phyloP scores from a whole-genome alignment of 2,888 invertebrate genomes.

The Orchesella flavescens region DNA sequence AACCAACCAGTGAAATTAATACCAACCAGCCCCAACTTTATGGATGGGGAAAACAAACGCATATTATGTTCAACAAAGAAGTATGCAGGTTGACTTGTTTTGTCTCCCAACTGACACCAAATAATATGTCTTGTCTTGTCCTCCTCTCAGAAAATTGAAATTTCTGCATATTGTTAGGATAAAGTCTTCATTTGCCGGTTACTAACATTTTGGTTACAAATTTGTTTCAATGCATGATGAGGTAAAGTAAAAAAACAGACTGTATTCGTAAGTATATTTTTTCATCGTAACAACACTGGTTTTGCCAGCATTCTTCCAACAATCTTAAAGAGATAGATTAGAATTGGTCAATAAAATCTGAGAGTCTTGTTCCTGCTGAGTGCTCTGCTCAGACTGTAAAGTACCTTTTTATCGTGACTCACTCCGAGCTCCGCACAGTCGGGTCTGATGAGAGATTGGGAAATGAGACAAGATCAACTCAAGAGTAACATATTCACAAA shows the following conservation, averaged over 20 bases:
- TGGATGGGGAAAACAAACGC: no score
- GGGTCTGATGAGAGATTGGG: background rate
- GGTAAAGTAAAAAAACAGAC: no score
- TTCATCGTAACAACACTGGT: background rate
- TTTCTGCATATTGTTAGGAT: no score
- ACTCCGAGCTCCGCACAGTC: background rate
- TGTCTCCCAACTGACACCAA: no score
- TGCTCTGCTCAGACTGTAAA: constrained; percentile 49
- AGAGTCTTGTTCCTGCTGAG: constrained; percentile 51
- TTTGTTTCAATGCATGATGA: no score
- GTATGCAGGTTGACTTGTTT: no score
- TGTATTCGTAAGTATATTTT: no score
- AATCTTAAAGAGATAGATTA: constrained; percentile 50
- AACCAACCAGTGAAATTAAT: no score
- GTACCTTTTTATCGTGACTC: constrained; percentile 58
- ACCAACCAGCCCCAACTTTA: no score
- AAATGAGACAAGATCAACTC: constrained; percentile 33
- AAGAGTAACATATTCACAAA: background rate
- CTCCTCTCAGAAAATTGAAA: background rate
- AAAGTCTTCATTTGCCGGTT: no score
- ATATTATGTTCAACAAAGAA: no score
- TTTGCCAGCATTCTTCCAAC: constrained; percentile 6
- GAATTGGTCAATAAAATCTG: constrained; percentile 52
- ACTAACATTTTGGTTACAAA: no score
- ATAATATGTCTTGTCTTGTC: background rate